Percentiles rank a stretch among this genome's conserved stretches.
Conservation (phyloP, 2,797 vertebrate genomes). For the Decapterus maruadsi region DNA sequence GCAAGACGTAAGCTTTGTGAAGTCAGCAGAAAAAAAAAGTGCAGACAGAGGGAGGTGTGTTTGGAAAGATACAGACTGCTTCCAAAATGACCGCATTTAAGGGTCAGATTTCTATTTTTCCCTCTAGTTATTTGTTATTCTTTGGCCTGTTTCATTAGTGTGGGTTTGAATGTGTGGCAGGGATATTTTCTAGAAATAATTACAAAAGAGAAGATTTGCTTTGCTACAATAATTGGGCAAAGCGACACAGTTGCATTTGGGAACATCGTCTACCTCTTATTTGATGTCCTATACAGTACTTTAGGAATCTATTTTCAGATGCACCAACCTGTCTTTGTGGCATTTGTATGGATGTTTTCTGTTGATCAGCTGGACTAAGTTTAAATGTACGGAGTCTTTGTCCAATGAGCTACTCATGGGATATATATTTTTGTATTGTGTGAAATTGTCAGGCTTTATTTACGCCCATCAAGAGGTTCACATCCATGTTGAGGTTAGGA, state of each 20-base stretch:
- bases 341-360: conserved; percentile 19
- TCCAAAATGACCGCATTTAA: conserved; percentile 13
- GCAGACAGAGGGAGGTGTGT: conserved; percentile 35
- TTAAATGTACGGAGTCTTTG: not conserved
- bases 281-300: conserved; percentile 29
- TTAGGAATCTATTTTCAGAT: conserved; percentile 2
- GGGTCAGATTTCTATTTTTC: conserved; percentile 18
- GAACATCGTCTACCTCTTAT: conserved; percentile 15
- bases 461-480: not conserved
- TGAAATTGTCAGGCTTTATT: no score
- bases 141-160: not conserved
- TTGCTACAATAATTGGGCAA: conserved; percentile 20
- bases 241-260: conserved; percentile 2
- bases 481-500: no score
- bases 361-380: not conserved
- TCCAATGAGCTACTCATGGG: not conserved
- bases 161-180: not conserved
- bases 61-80: conserved; percentile 40
- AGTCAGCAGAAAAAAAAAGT: conserved; percentile 53
- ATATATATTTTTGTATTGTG: not conserved
- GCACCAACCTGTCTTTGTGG: conserved; percentile 7
- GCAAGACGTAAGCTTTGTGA: conserved; percentile 30
- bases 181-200: conserved; percentile 17
- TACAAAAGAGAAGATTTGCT: conserved; percentile 35
- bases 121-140: conserved; percentile 11